Percentiles rank a stretch among this genome's conserved stretches.
These are phyloP conservation scores for Hybognathus amarus DNA, from an alignment of 2,797 vertebrate genomes.

Conservation along the genomic window DNA sequence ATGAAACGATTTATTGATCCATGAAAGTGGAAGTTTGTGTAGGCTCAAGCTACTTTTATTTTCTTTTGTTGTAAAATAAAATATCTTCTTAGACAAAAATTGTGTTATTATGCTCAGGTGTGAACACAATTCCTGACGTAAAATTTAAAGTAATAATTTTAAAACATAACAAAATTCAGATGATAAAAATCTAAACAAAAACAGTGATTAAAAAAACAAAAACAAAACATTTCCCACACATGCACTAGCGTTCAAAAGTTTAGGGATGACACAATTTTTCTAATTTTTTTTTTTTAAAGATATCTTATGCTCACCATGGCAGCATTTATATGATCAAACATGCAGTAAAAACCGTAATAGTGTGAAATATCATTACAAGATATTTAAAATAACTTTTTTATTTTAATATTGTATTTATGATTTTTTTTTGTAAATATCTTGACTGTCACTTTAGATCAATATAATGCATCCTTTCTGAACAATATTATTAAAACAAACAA, in stretches of 20 bases:
- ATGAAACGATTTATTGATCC: not conserved
- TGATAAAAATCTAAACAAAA: not conserved
- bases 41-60: slow-evolving; percentile 5
- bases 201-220: not conserved
- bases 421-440: not conserved
- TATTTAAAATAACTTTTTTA: not conserved
- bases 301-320: not conserved
- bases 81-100: not conserved
- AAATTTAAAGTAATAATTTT: not conserved
- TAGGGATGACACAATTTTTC: not conserved
- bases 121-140: not conserved
- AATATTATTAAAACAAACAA: not conserved
- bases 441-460: not conserved
- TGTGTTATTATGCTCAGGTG: not conserved
- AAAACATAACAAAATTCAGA: not conserved
- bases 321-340: not conserved
- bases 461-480: not conserved
- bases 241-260: not conserved
- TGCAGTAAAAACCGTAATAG: not conserved
- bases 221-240: not conserved
- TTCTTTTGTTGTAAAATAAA: not conserved
- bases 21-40: not conserved
- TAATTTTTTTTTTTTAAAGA: no score
- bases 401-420: not conserved
- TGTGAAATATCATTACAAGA: not conserved